Evolutionary conservation across 2,888 invertebrate genomes (phyloP), one percentile per base, ranked within the genome.

Genomic region (Serrognathus titanus): DNA sequence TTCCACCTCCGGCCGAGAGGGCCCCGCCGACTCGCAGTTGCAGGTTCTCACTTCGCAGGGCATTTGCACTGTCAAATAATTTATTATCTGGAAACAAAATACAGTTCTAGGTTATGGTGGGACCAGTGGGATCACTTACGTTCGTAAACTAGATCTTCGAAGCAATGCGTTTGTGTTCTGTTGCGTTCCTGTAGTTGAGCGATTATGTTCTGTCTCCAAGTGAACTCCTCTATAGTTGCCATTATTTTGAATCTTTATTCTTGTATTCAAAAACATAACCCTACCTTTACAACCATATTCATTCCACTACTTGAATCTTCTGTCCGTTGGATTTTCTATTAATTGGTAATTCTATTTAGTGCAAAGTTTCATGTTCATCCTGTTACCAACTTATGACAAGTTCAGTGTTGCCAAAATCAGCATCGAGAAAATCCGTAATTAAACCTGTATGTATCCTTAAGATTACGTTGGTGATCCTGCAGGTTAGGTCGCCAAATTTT

Each of bases 61-160:
- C 85, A 68, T 90, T 90, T 16, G 89, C 86, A 77, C 83, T 88
- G 73, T 96, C 95, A 77, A 93, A 90, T 47, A 95, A 79, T 66
- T 89, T 86, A 77, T 91, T 94, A 78, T 95, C 95, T 94, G 79
- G 58, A 61, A 45, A 31, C 24, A 31, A 7, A 31, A 7, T 31
- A 7, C 24, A 31, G 24, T 31, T 31, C 24, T 31, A 31, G 24
- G 24, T 53, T 40, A 36, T 24, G 4, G 36, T 6, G 10, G 16
- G 16, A 20, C 35, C 20, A 53, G 60, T 57, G 60, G 11, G 55
- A 57, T 7, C 62, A 83, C 90, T 86, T 84, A 93, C 92, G 92
- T 78, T 90, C 87, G 65, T 83, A 78, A 68, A 94, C 88, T 61
- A 94, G 83, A 71, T 92, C 92, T 67, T 87, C 86, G 76, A 90